A percentile compares a stretch with the other conserved stretches of the same genome.
Evolutionary conservation across 2,797 vertebrate genomes (phyloP).

Genomic region (Melanotaenia nigrans): DNA sequence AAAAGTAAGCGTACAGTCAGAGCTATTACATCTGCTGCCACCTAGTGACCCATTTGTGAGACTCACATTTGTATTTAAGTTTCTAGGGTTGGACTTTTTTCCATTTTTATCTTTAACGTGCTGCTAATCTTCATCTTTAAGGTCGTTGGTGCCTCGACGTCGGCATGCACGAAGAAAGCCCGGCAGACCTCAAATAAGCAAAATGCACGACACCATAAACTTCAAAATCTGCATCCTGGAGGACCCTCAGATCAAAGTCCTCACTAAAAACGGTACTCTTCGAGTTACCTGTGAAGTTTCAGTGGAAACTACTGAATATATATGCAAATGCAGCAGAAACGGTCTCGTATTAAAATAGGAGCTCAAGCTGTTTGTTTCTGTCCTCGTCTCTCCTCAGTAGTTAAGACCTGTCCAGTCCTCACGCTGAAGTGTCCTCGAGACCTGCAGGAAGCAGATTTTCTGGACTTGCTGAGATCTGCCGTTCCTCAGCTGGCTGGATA

Average conservation of each 20-base stretch:
- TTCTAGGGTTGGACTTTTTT: background rate
- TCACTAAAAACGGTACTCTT: conserved; percentile 32
- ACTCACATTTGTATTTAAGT: too few species aligned
- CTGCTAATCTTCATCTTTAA: background rate
- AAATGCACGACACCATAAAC: background rate
- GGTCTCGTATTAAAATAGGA: too few species aligned
- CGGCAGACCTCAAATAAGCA: conserved; percentile 9
- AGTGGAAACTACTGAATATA: too few species aligned
- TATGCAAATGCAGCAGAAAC: too few species aligned
- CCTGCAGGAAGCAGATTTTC: conserved; percentile 39
- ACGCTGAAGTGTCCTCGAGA: conserved; percentile 44
- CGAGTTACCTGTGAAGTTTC: too few species aligned
- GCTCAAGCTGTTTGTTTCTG: too few species aligned
- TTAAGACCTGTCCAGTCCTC: conserved; percentile 24
- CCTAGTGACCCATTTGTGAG: too few species aligned
- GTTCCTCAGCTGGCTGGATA: conserved; percentile 47
- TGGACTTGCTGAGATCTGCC: conserved; percentile 41
- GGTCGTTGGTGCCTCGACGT: background rate
- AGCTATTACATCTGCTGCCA: too few species aligned
- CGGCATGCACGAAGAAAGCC: background rate
- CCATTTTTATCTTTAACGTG: background rate
- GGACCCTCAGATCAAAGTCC: conserved; percentile 12
- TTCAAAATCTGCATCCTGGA: conserved; percentile 58
- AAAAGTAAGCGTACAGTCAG: too few species aligned
- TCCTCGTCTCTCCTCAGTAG: conserved; percentile 22